Evolutionary conservation across 2,888 invertebrate genomes (phyloP).

Genomic region (Alcis repandata): DNA sequence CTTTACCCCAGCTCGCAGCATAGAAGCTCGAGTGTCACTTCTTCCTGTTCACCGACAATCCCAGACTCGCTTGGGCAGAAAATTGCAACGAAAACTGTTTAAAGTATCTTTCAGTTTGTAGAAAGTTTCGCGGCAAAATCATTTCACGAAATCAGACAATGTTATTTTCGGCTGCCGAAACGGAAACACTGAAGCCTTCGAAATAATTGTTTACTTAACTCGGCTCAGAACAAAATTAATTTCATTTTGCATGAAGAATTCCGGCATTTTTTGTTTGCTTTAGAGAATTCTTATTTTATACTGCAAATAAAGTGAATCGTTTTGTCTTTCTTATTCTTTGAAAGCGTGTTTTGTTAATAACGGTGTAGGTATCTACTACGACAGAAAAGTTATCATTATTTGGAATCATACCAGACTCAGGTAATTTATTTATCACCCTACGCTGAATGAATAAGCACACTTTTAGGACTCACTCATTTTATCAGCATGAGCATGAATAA

Average conservation of each 20-base stretch:
- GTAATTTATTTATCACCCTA: too few species aligned
- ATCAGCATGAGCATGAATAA: too few species aligned
- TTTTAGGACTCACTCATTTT: too few species aligned
- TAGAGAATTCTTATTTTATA: constrained; percentile 22
- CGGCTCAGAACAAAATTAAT: constrained; percentile 44
- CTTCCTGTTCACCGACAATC: constrained; percentile 21
- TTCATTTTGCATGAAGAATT: constrained; percentile 40
- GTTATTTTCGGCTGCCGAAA: constrained; percentile 31
- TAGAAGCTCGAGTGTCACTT: constrained; percentile 43
- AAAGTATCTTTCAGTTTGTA: constrained; percentile 30
- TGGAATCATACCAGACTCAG: too few species aligned
- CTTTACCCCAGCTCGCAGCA: constrained; percentile 44
- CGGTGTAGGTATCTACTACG: too few species aligned
- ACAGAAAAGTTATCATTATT: too few species aligned
- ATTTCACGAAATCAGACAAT: constrained; percentile 25
- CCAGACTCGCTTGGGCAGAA: constrained; percentile 10
- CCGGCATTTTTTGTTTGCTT: constrained; percentile 31
- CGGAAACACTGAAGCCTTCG: constrained; percentile 37
- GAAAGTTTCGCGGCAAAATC: constrained; percentile 31
- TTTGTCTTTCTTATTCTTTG: not conserved
- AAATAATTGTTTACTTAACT: constrained; percentile 43
- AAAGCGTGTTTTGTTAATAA: not conserved
- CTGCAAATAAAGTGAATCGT: constrained; percentile 5
- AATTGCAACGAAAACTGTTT: constrained; percentile 28
- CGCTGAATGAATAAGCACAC: too few species aligned